phyloP scores from a whole-genome alignment of 30 jellyfish, hydroid and myxozoan species.

The Aurelia aurita region DNA sequence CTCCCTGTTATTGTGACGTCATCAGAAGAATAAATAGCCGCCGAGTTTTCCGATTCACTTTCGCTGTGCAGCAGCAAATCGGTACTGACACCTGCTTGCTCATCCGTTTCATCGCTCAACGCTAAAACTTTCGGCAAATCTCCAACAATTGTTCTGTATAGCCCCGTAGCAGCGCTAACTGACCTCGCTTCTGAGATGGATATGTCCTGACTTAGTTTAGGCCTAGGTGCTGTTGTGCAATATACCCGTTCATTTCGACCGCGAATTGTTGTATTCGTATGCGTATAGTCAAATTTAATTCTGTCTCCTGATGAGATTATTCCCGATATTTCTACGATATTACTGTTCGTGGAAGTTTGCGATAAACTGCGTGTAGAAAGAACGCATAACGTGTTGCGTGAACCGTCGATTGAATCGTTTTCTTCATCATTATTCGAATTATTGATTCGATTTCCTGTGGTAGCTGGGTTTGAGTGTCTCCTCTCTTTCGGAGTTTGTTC shows the following conservation, averaged over 20 bases:
- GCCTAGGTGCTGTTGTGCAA: slow-evolving; percentile 94
- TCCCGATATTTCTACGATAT: slow-evolving; percentile 75
- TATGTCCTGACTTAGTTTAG: slow-evolving; percentile 51
- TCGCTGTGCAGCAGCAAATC: background rate
- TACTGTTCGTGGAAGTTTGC: slow-evolving; percentile 35
- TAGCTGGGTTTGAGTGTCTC: background rate
- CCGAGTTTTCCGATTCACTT: slow-evolving; percentile 5
- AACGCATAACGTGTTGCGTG: background rate
- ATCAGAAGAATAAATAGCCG: background rate
- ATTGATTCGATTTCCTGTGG: background rate
- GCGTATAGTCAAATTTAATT: slow-evolving; percentile 71
- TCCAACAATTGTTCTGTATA: slow-evolving; percentile 95
- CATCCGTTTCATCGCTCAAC: slow-evolving; percentile 5
- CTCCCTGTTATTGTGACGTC: slow-evolving; percentile 15
- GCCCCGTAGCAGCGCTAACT: slow-evolving; percentile 92
- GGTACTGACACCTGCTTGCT: background rate
- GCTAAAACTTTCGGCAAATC: slow-evolving; percentile 79
- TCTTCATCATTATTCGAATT: background rate
- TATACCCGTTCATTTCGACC: slow-evolving; percentile 76
- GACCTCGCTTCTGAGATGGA: slow-evolving; percentile 86
- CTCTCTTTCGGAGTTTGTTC: background rate
- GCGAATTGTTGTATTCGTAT: slow-evolving; percentile 49
- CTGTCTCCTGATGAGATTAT: slow-evolving; percentile 84
- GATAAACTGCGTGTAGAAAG: slow-evolving; percentile 1
- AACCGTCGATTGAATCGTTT: background rate